Conservation (phyloP, 2,113 vertebrate genomes). For the Dasyprocta punctata region DNA sequence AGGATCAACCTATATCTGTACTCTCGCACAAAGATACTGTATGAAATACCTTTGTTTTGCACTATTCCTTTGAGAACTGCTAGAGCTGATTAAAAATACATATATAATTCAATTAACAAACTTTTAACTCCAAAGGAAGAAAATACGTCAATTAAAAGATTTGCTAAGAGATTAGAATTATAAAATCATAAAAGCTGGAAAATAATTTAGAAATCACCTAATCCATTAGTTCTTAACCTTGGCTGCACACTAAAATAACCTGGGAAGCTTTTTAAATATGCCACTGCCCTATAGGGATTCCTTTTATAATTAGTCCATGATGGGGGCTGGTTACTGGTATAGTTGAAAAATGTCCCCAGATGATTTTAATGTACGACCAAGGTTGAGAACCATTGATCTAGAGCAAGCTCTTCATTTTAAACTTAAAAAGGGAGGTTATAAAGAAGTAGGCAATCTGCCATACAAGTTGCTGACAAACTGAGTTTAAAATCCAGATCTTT, state of each 20-base stretch:
- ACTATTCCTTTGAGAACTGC: not conserved
- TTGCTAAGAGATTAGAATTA: not conserved
- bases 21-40: not conserved
- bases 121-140: not conserved
- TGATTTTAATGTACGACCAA: not conserved
- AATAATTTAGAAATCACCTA: conserved; percentile 39
- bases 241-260: not conserved
- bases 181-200: not conserved
- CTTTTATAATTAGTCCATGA: not conserved
- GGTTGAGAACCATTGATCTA: not conserved
- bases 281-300: not conserved
- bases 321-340: not conserved
- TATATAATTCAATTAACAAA: not conserved
- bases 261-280: not conserved
- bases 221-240: not conserved
- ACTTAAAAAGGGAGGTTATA: not conserved
- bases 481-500: not conserved
- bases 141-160: conserved; percentile 5
- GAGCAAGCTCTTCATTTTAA: not conserved
- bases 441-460: not conserved
- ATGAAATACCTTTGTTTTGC: not conserved
- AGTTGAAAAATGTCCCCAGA: not conserved
- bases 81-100: not conserved
- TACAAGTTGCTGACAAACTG: not conserved
- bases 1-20: not conserved